Percentiles rank a stretch among this genome's conserved stretches.
phyloP scores from a whole-genome alignment of 2,888 invertebrate genomes.

The Melieria crassipennis region DNA sequence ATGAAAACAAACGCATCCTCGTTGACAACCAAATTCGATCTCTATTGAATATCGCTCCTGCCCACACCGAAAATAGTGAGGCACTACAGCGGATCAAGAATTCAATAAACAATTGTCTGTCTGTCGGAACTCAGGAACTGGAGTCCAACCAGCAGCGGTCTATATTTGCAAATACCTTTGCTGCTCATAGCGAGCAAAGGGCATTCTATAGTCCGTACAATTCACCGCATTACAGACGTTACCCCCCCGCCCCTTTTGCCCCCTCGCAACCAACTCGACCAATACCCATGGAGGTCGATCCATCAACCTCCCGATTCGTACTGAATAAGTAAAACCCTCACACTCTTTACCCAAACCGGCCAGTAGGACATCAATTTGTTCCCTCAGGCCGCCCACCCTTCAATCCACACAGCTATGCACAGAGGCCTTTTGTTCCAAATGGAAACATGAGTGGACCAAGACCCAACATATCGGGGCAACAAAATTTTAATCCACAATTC shows the following conservation, averaged over 20 bases:
- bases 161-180: slow-evolving; percentile 25
- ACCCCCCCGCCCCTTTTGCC: background rate
- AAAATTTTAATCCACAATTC: no score
- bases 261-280: background rate
- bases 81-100: no score
- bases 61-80: no score
- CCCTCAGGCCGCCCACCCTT: background rate
- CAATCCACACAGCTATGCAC: background rate
- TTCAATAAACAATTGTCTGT: no score
- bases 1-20: no score
- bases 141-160: slow-evolving; percentile 31
- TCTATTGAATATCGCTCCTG: no score
- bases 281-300: slow-evolving; percentile 30
- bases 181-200: background rate
- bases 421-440: no score
- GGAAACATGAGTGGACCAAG: no score
- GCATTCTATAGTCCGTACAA: background rate
- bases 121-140: slow-evolving; percentile 27
- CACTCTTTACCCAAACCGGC: background rate
- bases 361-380: background rate
- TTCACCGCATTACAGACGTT: slow-evolving; percentile 21
- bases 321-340: background rate
- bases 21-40: no score
- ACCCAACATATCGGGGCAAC: no score
- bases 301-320: background rate